Evolutionary conservation across 2,888 invertebrate species (phyloP).

Genomic region (Lagria hirta): DNA sequence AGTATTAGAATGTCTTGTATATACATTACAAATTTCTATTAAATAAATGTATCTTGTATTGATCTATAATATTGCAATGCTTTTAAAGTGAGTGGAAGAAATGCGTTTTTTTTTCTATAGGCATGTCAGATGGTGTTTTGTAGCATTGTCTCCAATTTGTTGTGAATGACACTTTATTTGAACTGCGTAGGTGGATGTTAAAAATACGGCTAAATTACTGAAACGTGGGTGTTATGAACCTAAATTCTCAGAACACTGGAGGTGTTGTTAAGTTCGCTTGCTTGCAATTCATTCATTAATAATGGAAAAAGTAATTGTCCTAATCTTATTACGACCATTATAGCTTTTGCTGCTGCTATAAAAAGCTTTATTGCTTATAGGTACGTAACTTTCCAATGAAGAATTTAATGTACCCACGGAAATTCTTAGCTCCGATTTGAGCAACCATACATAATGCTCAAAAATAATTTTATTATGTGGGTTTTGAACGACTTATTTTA

Average conservation of each 20-base stretch:
- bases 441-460: no score
- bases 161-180: constrained; percentile 29
- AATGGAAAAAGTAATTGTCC: constrained; percentile 20
- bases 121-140: constrained; percentile 8
- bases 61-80: constrained; percentile 1
- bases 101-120: constrained; percentile 5
- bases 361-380: no score
- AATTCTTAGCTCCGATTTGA: constrained; percentile 6
- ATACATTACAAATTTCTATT: no score
- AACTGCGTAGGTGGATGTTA: constrained; percentile 41
- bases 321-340: constrained; percentile 15
- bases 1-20: no score
- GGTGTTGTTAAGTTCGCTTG: constrained; percentile 33
- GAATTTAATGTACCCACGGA: no score
- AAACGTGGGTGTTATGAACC: constrained; percentile 40
- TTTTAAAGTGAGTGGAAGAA: not conserved
- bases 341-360: constrained; percentile 11
- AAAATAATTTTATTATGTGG: no score
- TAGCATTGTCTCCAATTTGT: constrained; percentile 29
- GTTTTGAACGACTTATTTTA: no score
- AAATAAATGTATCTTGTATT: not conserved
- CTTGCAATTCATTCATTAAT: constrained; percentile 25
- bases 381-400: no score
- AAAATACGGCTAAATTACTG: constrained; percentile 46
- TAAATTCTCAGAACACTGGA: constrained; percentile 43